These are phyloP conservation scores for Nemotelus pantherinus DNA, from an alignment of 2,888 invertebrate species.

Conservation along the genomic window DNA sequence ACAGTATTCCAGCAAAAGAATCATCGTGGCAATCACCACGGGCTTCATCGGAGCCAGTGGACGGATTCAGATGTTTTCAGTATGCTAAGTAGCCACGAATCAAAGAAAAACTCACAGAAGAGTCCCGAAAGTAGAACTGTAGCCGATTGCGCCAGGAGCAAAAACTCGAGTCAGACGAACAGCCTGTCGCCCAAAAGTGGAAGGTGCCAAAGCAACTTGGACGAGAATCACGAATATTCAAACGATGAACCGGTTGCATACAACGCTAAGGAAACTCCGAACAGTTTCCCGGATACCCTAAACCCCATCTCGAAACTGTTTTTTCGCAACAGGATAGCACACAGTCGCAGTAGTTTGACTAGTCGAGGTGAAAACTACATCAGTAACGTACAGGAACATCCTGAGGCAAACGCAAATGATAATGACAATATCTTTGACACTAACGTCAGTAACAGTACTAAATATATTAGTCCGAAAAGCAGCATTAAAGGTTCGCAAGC, in stretches of 20 bases:
- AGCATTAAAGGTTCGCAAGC: conserved; percentile 50
- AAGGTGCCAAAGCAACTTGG: conserved; percentile 40
- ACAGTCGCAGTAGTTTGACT: neutral
- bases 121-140: conserved; percentile 54
- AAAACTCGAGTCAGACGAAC: conserved; percentile 40
- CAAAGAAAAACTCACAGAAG: conserved; percentile 53
- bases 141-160: conserved; percentile 46
- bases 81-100: conserved; percentile 52
- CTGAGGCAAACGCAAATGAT: no score
- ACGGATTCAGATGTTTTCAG: conserved; percentile 49
- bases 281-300: conserved; percentile 55
- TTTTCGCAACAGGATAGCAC: conserved; percentile 31
- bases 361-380: conserved; percentile 48
- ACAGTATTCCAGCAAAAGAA: neutral
- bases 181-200: conserved; percentile 32
- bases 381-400: neutral
- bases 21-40: neutral
- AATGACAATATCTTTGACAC: neutral
- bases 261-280: conserved; percentile 54
- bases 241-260: conserved; percentile 55
- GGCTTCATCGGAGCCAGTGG: neutral
- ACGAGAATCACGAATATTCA: conserved; percentile 52
- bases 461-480: conserved; percentile 47
- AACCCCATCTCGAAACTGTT: conserved; percentile 52
- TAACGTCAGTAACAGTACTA: conserved; percentile 44